phyloP scores from a whole-genome alignment of 2,888 invertebrate species.

The Candidula unifasciata region DNA sequence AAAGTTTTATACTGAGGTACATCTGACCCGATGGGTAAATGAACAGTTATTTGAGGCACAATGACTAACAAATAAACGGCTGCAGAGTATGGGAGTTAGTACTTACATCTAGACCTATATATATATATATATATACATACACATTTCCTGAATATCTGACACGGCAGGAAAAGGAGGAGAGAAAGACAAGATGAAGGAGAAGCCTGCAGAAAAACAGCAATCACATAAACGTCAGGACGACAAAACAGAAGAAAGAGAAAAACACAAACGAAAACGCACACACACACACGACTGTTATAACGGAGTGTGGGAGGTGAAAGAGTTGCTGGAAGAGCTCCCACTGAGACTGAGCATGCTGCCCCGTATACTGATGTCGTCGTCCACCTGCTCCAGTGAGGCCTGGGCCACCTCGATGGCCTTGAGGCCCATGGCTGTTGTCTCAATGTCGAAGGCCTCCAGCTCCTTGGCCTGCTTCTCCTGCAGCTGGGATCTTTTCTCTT shows the following conservation, averaged over 20 bases:
- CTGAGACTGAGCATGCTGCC: slow-evolving; percentile 97
- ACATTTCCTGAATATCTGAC: not conserved
- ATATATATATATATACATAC: too few relatives aligned
- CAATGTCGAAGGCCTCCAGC: slow-evolving; percentile 94
- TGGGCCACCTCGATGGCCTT: slow-evolving; percentile 93
- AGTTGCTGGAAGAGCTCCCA: slow-evolving; percentile 80
- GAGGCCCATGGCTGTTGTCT: slow-evolving; percentile 94
- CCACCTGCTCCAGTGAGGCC: slow-evolving; percentile 88
- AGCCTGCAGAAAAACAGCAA: too few relatives aligned
- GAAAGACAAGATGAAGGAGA: not conserved
- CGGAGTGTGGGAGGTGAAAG: slow-evolving; percentile 66
- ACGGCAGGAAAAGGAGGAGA: not conserved
- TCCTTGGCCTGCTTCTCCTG: slow-evolving; percentile 94
- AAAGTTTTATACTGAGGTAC: too few relatives aligned
- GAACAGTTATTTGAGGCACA: too few relatives aligned
- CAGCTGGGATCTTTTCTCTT: slow-evolving; percentile 91
- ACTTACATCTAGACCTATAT: too few relatives aligned
- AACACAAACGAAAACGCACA: not conserved
- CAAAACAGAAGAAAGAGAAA: not conserved
- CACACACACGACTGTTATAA: slow-evolving; percentile 52
- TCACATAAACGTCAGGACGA: not conserved
- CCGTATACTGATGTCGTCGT: slow-evolving; percentile 91
- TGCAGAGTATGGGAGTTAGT: too few relatives aligned
- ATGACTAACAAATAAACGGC: too few relatives aligned
- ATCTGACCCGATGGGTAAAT: too few relatives aligned